phyloP scores from a whole-genome alignment of 1,140 invertebrate species.

The Cotesia chilonis region DNA sequence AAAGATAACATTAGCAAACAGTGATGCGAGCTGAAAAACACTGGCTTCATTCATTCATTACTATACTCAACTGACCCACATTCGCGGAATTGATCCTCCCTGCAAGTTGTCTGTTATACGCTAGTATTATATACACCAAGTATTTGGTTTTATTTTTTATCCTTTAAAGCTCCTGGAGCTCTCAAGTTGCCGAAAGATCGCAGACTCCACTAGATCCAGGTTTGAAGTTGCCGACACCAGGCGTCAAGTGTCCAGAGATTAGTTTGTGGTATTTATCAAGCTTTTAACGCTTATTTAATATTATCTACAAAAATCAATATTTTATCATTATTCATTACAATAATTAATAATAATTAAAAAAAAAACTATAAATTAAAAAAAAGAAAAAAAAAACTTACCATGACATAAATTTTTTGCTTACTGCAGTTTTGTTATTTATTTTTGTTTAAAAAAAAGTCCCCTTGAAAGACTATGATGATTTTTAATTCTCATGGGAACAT shows the following conservation, averaged over 20 bases:
- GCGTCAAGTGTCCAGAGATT: conserved; percentile 14
- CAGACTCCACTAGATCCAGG: conserved; percentile 20
- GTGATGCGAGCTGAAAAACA: conserved; percentile 39
- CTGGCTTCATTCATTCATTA: conserved; percentile 49
- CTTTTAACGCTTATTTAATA: too few relatives aligned
- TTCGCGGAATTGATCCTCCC: conserved; percentile 47
- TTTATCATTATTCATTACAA: too few relatives aligned
- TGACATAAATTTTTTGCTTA: background rate
- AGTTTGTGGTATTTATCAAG: background rate
- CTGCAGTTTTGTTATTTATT: background rate
- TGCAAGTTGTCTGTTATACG: conserved; percentile 29
- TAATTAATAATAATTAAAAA: too few relatives aligned
- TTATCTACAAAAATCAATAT: background rate
- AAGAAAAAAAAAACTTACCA: too few relatives aligned
- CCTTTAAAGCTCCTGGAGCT: background rate
- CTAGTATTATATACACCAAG: background rate
- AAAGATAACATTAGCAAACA: conserved; percentile 25
- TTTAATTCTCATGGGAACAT: conserved; percentile 3
- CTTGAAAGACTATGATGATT: too few relatives aligned
- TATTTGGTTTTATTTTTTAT: conserved; percentile 10
- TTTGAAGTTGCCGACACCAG: conserved; percentile 40
- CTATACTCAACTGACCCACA: conserved; percentile 47
- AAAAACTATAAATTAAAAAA: too few relatives aligned
- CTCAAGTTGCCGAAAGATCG: conserved; percentile 26
- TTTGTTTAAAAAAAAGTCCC: conserved; percentile 9